phyloP scores from a whole-genome alignment of 2,113 vertebrate species.

The Brienomyrus brachyistius region DNA sequence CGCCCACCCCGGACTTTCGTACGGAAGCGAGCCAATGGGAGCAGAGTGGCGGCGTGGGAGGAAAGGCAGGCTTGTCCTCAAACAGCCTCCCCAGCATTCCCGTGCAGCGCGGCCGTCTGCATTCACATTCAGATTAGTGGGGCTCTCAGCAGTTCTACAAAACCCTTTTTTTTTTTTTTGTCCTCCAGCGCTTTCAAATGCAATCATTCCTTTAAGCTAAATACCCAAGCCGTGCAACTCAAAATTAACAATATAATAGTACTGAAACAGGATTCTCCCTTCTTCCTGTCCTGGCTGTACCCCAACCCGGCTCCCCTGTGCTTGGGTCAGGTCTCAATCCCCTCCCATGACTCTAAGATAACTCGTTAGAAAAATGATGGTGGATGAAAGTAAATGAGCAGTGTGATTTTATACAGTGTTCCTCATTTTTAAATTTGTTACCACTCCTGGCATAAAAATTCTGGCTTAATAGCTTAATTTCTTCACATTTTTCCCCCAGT shows the following conservation, averaged over 20 bases:
- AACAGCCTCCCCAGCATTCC: slow-evolving; percentile 23
- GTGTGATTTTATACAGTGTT: neutral
- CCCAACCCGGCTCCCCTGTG: neutral
- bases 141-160: neutral
- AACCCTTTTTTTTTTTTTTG: neutral
- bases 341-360: neutral
- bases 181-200: neutral
- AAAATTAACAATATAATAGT: neutral
- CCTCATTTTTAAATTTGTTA: neutral
- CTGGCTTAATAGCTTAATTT: neutral
- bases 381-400: neutral
- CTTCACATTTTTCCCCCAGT: neutral
- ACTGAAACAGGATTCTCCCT: neutral
- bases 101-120: neutral
- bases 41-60: slow-evolving; percentile 13
- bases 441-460: neutral
- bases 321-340: neutral
- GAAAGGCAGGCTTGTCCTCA: neutral
- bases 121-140: neutral
- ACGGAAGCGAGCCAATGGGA: neutral
- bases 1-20: neutral
- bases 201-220: neutral
- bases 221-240: neutral
- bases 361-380: neutral
- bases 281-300: neutral